phyloP scores from a whole-genome alignment of 2,888 invertebrate genomes.

The Papilio protenor region DNA sequence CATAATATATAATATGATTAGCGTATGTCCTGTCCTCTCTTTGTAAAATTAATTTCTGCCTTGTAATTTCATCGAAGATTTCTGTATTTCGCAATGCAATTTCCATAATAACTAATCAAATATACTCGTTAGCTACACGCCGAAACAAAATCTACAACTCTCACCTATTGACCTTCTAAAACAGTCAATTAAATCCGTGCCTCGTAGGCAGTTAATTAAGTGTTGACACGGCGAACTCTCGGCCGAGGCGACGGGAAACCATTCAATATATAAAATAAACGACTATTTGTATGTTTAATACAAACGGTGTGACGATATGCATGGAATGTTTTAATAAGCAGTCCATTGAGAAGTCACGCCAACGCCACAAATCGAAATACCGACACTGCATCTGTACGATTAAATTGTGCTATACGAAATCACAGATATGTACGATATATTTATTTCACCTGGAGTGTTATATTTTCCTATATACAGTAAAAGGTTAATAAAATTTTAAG shows the following conservation, averaged over 20 bases:
- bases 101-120: background rate
- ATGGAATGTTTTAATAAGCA: slow-evolving; percentile 41
- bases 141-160: slow-evolving; percentile 34
- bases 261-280: slow-evolving; percentile 34
- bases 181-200: slow-evolving; percentile 32
- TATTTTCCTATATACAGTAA: too few species aligned
- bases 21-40: background rate
- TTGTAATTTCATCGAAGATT: background rate
- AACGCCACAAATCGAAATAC: slow-evolving; percentile 31
- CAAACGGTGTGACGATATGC: slow-evolving; percentile 37
- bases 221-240: slow-evolving; percentile 17
- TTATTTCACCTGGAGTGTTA: too few species aligned
- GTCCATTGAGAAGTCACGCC: slow-evolving; percentile 38
- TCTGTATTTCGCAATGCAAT: background rate
- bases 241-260: slow-evolving; percentile 7
- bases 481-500: too few species aligned
- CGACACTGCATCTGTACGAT: slow-evolving; percentile 11
- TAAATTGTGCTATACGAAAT: slow-evolving; percentile 10
- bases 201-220: slow-evolving; percentile 33
- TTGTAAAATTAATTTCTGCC: background rate
- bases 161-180: slow-evolving; percentile 31
- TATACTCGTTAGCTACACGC: background rate
- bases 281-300: slow-evolving; percentile 33
- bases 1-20: too few species aligned
- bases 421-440: background rate